phyloP scores from a whole-genome alignment of 2,113 vertebrate species.

The Leptocoma aspasia region DNA sequence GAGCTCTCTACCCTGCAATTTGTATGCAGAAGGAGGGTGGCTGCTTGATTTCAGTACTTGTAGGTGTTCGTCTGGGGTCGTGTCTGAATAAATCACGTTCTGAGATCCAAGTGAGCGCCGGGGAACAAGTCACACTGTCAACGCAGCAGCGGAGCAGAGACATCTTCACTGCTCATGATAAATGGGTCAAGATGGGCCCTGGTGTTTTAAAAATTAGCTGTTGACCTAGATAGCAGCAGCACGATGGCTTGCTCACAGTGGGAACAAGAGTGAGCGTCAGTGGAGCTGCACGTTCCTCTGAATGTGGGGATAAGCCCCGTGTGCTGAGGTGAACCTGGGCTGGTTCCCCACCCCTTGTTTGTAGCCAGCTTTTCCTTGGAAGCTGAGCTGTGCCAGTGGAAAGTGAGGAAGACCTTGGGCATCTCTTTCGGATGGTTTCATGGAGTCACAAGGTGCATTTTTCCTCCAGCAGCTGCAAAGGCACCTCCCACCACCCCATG shows the following conservation, averaged over 20 bases:
- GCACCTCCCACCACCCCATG: rapidly evolving
- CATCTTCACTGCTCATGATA: background rate
- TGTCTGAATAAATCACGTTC: background rate
- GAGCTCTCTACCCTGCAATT: background rate
- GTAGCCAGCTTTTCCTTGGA: background rate
- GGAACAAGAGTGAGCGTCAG: rapidly evolving
- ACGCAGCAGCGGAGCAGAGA: rapidly evolving
- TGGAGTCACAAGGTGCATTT: background rate
- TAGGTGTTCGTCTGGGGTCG: background rate
- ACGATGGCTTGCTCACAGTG: background rate
- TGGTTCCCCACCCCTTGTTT: rapidly evolving
- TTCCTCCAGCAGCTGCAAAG: background rate
- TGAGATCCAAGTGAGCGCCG: background rate
- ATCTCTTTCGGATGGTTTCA: rapidly evolving
- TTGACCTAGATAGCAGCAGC: slow-evolving; percentile 32
- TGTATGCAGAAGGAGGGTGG: background rate
- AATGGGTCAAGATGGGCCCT: slow-evolving; percentile 43
- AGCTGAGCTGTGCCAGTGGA: rapidly evolving
- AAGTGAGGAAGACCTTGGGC: rapidly evolving
- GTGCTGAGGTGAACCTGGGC: background rate
- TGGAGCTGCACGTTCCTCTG: background rate
- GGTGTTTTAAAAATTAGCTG: slow-evolving; percentile 37
- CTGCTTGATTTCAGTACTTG: background rate
- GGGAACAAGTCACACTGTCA: background rate
- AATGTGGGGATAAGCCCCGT: rapidly evolving